Percentiles rank a stretch among this genome's conserved stretches.
Evolutionary conservation across 2,113 vertebrate species (phyloP).

Genomic region (Mormyrus iriodes): DNA sequence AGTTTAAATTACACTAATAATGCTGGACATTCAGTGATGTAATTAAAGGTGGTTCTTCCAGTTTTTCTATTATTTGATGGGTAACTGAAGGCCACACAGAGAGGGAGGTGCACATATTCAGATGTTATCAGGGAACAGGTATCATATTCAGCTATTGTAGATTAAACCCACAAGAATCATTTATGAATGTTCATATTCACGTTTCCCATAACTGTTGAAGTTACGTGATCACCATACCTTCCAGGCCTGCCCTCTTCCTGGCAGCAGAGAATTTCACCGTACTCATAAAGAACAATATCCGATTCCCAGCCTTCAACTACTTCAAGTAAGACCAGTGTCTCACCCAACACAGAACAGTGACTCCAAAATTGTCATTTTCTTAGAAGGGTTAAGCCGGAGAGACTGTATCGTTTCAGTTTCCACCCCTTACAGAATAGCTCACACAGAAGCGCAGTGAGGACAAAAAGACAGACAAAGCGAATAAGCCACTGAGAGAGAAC

Average conservation of each 20-base stretch:
- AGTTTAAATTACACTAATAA: neutral
- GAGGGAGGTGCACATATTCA: neutral
- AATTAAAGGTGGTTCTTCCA: neutral
- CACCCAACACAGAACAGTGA: neutral
- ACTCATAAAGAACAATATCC: slow-evolving; percentile 73
- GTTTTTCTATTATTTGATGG: neutral
- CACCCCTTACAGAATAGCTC: neutral
- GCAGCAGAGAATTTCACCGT: slow-evolving; percentile 77
- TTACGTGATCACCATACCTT: slow-evolving; percentile 19
- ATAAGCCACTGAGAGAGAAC: neutral
- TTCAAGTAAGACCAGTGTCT: slow-evolving; percentile 52
- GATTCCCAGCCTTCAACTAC: slow-evolving; percentile 73
- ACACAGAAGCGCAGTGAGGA: neutral
- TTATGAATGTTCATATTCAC: neutral
- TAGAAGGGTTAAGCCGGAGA: neutral
- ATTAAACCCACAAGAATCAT: neutral
- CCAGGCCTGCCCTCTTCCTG: slow-evolving; percentile 65
- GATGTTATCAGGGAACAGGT: neutral
- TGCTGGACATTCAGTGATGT: neutral
- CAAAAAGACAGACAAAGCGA: neutral
- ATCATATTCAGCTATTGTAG: neutral
- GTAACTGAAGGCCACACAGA: neutral
- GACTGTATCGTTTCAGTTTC: neutral
- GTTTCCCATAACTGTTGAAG: neutral
- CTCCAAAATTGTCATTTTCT: neutral